phyloP scores from a whole-genome alignment of 2,113 vertebrate species.

The Macrotis lagotis region DNA sequence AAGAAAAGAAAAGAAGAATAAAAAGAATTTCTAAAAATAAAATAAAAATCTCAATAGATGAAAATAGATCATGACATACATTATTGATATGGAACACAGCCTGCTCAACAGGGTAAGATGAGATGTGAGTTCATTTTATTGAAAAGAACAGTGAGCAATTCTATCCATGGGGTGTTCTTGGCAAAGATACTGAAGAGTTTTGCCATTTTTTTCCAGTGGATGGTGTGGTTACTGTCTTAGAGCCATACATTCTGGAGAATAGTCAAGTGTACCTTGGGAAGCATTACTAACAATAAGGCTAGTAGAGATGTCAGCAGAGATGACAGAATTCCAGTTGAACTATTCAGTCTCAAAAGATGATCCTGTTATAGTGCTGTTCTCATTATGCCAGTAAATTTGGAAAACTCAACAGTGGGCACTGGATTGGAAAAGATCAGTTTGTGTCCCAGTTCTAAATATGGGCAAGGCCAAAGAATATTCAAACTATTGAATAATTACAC shows the following conservation, averaged over 20 bases:
- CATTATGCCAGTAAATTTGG: not conserved
- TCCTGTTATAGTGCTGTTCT: not conserved
- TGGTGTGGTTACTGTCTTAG: not conserved
- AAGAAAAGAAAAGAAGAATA: not conserved
- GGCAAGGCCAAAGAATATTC: not conserved
- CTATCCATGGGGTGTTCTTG: not conserved
- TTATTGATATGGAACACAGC: not conserved
- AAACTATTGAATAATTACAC: not conserved
- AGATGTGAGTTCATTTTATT: not conserved
- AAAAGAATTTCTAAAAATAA: not conserved
- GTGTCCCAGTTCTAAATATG: not conserved
- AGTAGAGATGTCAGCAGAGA: too few species aligned
- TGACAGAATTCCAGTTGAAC: not conserved
- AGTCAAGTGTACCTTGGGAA: not conserved
- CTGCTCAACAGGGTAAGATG: not conserved
- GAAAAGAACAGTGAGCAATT: not conserved
- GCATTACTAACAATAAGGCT: not conserved
- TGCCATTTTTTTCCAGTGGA: not conserved
- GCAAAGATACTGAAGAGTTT: not conserved
- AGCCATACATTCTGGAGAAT: not conserved
- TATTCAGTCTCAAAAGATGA: not conserved
- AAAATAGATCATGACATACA: not conserved
- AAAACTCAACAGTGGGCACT: not conserved
- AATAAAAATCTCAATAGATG: not conserved
- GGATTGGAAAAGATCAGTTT: not conserved